Evolutionary conservation across 1,140 invertebrate genomes (phyloP).

Genomic region (Orussus abietinus): DNA sequence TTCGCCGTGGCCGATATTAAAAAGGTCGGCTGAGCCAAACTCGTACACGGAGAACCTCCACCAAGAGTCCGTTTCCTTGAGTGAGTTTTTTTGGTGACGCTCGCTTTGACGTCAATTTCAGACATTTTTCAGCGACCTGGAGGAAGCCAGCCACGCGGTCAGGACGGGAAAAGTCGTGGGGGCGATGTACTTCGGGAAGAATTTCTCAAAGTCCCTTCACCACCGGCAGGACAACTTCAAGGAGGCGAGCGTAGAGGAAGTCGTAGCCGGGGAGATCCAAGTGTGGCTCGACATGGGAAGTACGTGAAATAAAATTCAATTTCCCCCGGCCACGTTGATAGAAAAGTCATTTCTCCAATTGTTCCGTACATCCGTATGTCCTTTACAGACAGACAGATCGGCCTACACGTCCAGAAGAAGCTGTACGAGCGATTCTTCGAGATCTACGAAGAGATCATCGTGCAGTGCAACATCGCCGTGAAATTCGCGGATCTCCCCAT

Average conservation of each 20-base stretch:
- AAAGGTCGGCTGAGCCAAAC: too few species aligned
- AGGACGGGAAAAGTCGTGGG: constrained; percentile 63
- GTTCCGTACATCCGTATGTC: too few species aligned
- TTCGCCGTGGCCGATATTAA: too few species aligned
- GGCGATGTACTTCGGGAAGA: constrained; percentile 66
- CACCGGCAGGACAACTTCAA: constrained; percentile 51
- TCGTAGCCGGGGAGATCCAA: constrained; percentile 59
- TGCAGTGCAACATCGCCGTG: constrained; percentile 57
- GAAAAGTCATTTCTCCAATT: too few species aligned
- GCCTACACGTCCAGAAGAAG: constrained; percentile 60
- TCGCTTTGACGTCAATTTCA: too few species aligned
- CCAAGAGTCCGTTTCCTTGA: too few species aligned
- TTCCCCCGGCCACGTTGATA: too few species aligned
- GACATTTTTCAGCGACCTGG: constrained; percentile 55
- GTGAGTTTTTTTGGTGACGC: too few species aligned
- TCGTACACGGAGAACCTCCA: too few species aligned
- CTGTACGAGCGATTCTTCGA: constrained; percentile 62
- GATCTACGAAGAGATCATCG: constrained; percentile 56
- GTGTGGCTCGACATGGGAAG: constrained; percentile 71
- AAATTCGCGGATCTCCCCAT: constrained; percentile 60
- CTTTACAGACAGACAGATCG: constrained; percentile 68
- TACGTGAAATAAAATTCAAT: constrained; percentile 34
- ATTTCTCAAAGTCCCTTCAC: constrained; percentile 69
- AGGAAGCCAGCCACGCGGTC: constrained; percentile 61
- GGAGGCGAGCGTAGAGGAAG: constrained; percentile 44